A percentile compares a stretch with the other conserved stretches of the same genome.
Conservation (phyloP, 2,888 invertebrate genomes). For the Eumerus sabulonum region DNA sequence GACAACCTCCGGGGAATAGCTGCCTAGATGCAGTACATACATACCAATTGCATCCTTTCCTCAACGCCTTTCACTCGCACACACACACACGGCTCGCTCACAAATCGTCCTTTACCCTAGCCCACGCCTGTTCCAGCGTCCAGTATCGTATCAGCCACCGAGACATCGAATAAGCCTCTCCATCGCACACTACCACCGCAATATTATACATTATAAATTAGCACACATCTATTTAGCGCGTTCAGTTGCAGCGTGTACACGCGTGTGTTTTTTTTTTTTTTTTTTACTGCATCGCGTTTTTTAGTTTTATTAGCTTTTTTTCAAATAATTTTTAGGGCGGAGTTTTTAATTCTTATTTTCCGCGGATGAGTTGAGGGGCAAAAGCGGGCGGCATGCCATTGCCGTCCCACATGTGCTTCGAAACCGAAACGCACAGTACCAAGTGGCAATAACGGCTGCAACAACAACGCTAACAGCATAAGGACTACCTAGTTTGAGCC, state of each 20-base stretch:
- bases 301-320: slow-evolving; percentile 68
- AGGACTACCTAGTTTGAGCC: slow-evolving; percentile 66
- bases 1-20: too few relatives aligned
- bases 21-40: too few relatives aligned
- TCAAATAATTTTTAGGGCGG: slow-evolving; percentile 76
- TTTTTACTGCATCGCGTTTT: slow-evolving; percentile 64
- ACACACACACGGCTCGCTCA: too few relatives aligned
- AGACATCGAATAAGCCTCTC: slow-evolving; percentile 16
- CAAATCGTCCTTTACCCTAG: too few relatives aligned
- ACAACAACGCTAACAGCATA: slow-evolving; percentile 45
- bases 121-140: too few relatives aligned
- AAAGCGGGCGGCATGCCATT: slow-evolving; percentile 46
- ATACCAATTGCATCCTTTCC: too few relatives aligned
- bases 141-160: slow-evolving; percentile 10
- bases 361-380: slow-evolving; percentile 23
- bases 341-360: slow-evolving; percentile 78
- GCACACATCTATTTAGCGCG: slow-evolving; percentile 70
- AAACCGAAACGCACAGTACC: slow-evolving; percentile 25
- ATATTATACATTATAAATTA: slow-evolving; percentile 75
- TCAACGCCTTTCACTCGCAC: too few relatives aligned
- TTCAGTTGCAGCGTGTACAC: slow-evolving; percentile 30
- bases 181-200: slow-evolving; percentile 59
- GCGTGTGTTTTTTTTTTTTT: slow-evolving; percentile 31
- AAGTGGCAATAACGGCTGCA: slow-evolving; percentile 13
- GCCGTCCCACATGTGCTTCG: slow-evolving; percentile 43